Evolutionary conservation across 2,113 vertebrate species (phyloP), one percentile per base, ranked within the genome.

Genomic region (Siniperca knerii): DNA sequence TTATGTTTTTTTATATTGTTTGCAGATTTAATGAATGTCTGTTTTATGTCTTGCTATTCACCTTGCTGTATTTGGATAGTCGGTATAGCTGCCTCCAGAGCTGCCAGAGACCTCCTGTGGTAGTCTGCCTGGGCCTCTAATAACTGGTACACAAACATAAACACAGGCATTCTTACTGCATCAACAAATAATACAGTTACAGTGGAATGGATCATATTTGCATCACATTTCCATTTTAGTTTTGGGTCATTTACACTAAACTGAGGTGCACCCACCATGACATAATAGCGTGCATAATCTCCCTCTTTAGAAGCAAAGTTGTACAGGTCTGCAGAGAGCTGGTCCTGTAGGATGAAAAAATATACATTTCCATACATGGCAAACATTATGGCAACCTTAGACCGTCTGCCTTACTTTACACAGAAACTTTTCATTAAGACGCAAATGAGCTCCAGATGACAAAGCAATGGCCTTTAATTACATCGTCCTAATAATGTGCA

Each of bases 61-160:
- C 98, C 98, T 98, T 99, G 98, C 91, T 99, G 97, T 88, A 94
- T 95, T 93, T 97, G 97, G 92, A 99, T 97, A 90, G 95, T 95
- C 4, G 98, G 98, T 84, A 99, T 97, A 94, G 97, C 96, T 86
- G 96, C 96, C 95, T 99, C 98, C 95, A 99, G 96, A 94, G 96
- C 96, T 89, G 96, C 94, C 96, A 99, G 96, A 92, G 98, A 97
- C 96, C 94, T 98, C 96, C 97, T 97, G 97, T 99, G 98, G 96
- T 98, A 99, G 89, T 99, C 98, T 88, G 98, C 98, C 96, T 99
- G 98, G 88, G 97, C 96, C 95, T 98, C 97, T 95, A 99, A 96
- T 93, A 99, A 96, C 98, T 99, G 97, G 85, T 91, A 95, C 93
- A 97, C 87, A 95, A 94, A 91, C 93, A 69, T 0, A 69, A 37